Evolutionary conservation across 2,113 vertebrate genomes (phyloP).

Genomic region (Rhizomys pruinosus): DNA sequence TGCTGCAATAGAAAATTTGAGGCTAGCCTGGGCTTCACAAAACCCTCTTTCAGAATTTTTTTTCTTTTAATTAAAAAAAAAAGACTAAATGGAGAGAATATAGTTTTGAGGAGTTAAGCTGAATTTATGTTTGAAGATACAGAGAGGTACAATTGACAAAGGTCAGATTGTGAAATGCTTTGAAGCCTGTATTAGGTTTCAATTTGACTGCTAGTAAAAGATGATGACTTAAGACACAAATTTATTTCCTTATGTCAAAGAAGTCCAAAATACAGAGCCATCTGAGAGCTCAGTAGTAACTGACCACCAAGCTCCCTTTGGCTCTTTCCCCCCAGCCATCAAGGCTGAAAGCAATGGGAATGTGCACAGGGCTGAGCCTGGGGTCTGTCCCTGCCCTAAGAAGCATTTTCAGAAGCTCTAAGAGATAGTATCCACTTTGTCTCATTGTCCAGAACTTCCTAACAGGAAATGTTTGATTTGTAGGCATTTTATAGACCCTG

Average conservation of each 20-base stretch:
- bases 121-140: slow-evolving; percentile 31
- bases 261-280: neutral
- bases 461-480: slow-evolving; percentile 11
- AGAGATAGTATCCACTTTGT: neutral
- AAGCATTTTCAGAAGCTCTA: neutral
- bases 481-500: neutral
- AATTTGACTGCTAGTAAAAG: slow-evolving; percentile 29
- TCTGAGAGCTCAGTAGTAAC: neutral
- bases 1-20: neutral
- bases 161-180: slow-evolving; percentile 26
- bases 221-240: slow-evolving; percentile 45
- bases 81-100: neutral
- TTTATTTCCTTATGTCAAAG: slow-evolving; percentile 35
- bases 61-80: neutral
- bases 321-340: neutral
- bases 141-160: neutral
- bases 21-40: neutral
- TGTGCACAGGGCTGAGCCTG: too few species aligned
- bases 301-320: neutral
- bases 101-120: neutral
- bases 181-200: slow-evolving; percentile 52
- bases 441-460: slow-evolving; percentile 7
- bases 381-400: neutral
- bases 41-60: neutral
- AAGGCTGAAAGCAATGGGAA: neutral